Percentiles rank a stretch among this genome's conserved stretches.
Evolutionary conservation across 2,888 invertebrate genomes (phyloP).

Genomic region (Autographa pulchrina): DNA sequence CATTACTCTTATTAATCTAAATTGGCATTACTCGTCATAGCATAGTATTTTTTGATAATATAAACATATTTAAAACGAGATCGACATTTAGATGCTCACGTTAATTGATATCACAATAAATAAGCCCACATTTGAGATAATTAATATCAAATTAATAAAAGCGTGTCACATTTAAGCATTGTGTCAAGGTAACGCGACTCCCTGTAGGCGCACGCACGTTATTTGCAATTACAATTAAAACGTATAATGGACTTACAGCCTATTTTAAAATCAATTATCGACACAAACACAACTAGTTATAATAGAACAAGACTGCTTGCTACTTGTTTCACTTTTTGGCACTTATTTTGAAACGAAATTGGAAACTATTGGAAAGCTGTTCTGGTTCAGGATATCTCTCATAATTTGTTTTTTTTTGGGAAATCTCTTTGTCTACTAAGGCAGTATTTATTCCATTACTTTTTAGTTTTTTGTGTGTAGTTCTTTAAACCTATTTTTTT

Average conservation of each 20-base stretch:
- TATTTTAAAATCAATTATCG: slow-evolving; percentile 5
- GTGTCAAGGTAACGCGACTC: slow-evolving; percentile 6
- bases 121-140: not conserved
- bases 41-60: not conserved
- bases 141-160: slow-evolving; percentile 1
- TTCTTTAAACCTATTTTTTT: not conserved
- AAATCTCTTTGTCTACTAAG: no score
- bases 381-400: no score
- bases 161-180: slow-evolving; percentile 6
- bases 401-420: no score
- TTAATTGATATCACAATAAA: slow-evolving; percentile 5
- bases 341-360: not conserved
- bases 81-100: not conserved
- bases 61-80: not conserved
- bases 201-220: slow-evolving; percentile 3
- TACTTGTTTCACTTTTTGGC: not conserved
- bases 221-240: slow-evolving; percentile 9
- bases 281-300: not conserved
- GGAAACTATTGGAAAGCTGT: no score
- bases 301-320: not conserved
- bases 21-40: no score
- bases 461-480: no score
- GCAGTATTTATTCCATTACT: no score
- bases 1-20: no score
- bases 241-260: not conserved